phyloP scores from a whole-genome alignment of 2,113 vertebrate species.

The Phyllostomus discolor region DNA sequence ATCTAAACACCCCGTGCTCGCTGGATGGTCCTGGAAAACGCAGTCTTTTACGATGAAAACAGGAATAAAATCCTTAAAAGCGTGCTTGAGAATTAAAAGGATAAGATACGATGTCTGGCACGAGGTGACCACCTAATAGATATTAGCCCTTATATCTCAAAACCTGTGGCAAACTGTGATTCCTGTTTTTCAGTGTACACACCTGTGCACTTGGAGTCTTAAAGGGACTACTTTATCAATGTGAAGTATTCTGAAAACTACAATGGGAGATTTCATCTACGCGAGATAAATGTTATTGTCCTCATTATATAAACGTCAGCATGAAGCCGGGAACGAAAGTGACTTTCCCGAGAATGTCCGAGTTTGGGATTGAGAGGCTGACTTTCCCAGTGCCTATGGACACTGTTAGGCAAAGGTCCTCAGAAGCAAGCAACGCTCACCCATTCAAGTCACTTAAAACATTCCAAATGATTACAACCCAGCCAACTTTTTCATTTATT shows the following conservation, averaged over 20 bases:
- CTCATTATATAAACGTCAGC: slow-evolving; percentile 43
- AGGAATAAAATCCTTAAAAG: neutral
- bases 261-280: neutral
- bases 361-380: neutral
- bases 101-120: neutral
- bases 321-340: neutral
- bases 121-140: neutral
- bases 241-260: neutral
- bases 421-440: neutral
- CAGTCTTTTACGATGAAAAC: neutral
- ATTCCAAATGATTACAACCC: neutral
- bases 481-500: neutral
- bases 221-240: neutral
- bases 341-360: slow-evolving; percentile 15
- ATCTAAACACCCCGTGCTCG: neutral
- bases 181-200: neutral
- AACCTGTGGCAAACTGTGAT: neutral
- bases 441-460: slow-evolving; percentile 24
- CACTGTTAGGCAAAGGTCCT: neutral
- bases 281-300: slow-evolving; percentile 42
- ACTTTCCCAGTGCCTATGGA: neutral
- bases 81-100: neutral
- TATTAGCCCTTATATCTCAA: neutral
- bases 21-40: neutral
- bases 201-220: neutral